Percentiles rank a stretch among this genome's conserved stretches.
phyloP scores from a whole-genome alignment of 2,888 invertebrate species.

The Acanthosepion lycidas region DNA sequence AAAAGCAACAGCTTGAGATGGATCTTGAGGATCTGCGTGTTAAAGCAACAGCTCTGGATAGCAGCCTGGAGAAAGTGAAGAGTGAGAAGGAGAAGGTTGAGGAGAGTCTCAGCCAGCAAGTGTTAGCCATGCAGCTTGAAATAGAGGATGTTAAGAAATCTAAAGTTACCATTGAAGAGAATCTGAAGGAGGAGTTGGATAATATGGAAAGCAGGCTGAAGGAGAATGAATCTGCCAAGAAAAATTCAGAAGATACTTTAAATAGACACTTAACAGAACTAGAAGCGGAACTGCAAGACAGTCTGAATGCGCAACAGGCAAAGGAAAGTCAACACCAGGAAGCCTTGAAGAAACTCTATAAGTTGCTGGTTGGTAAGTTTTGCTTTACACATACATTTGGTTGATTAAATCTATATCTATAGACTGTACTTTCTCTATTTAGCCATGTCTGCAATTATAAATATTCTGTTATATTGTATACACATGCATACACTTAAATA shows the following conservation, averaged over 20 bases:
- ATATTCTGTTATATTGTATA: too few species aligned
- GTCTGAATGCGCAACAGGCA: too few species aligned
- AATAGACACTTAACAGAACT: not conserved
- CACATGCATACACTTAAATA: too few species aligned
- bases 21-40: constrained; percentile 53
- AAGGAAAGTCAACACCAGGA: not conserved
- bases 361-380: constrained; percentile 13
- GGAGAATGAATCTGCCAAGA: not conserved
- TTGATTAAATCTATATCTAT: not conserved
- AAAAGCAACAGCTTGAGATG: constrained; percentile 50
- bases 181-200: constrained; percentile 56
- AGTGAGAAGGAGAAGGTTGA: constrained; percentile 62
- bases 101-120: constrained; percentile 55
- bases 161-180: constrained; percentile 54
- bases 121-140: constrained; percentile 54
- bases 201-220: constrained; percentile 51
- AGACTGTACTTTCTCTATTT: too few species aligned
- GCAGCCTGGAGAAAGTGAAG: constrained; percentile 69
- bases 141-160: constrained; percentile 57
- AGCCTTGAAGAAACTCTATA: constrained; percentile 35
- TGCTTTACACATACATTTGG: not conserved
- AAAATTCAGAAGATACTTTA: not conserved
- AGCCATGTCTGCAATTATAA: too few species aligned
- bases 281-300: not conserved
- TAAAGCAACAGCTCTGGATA: constrained; percentile 73